A percentile compares a stretch with the other conserved stretches of the same genome.
phyloP scores from a whole-genome alignment of 2,888 invertebrate genomes.

The Hetaerina titia region DNA sequence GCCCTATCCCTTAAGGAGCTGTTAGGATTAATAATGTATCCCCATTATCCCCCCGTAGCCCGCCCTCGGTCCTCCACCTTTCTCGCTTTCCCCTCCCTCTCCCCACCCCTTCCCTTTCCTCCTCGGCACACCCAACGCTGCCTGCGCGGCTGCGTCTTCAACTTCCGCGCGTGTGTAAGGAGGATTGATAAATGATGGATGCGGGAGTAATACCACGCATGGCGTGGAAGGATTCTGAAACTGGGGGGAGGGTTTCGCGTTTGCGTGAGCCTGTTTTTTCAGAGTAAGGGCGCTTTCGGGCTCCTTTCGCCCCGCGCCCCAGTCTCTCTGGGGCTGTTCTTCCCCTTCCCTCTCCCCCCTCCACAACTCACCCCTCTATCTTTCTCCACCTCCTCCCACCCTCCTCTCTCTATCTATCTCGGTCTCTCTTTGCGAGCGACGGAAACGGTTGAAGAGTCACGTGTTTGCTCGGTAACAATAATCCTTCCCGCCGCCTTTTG shows the following conservation, averaged over 20 bases:
- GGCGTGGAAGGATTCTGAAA: neutral
- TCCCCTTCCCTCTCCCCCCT: too few relatives aligned
- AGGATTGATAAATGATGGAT: constrained; percentile 36
- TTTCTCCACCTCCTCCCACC: neutral
- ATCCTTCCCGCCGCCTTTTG: too few relatives aligned
- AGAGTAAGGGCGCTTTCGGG: neutral
- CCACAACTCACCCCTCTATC: neutral
- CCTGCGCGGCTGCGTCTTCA: neutral
- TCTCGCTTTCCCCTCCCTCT: neutral
- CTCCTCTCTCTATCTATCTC: neutral
- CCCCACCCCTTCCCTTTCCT: neutral
- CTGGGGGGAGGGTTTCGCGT: neutral
- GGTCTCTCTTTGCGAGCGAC: neutral
- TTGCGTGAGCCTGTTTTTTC: neutral
- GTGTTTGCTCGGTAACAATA: neutral
- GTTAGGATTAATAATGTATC: constrained; percentile 45
- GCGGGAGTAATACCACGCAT: neutral
- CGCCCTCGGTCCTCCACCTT: neutral
- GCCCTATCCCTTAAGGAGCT: constrained; percentile 44
- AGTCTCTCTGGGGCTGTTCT: too few relatives aligned
- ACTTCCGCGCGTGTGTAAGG: neutral
- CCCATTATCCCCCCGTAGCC: constrained; percentile 27
- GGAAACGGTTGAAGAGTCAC: neutral
- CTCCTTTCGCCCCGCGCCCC: too few relatives aligned
- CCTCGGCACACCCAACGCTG: neutral